These are phyloP conservation scores for Unio delphinus DNA, from an alignment of 2,888 invertebrate species.

Conservation along the genomic window DNA sequence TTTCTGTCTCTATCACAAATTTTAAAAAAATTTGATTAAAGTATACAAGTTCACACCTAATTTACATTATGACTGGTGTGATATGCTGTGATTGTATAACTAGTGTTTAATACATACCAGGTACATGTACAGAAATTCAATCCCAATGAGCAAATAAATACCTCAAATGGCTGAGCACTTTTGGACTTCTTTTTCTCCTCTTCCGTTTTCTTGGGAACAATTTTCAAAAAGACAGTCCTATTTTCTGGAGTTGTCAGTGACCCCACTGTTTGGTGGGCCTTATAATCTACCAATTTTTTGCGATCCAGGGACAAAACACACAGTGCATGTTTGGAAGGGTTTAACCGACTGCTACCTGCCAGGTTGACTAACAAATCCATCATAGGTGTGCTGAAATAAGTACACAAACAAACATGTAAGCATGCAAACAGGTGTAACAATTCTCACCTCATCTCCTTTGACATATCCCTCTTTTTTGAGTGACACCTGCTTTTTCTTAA, in stretches of 20 bases:
- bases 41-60: too few species aligned
- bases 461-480: not conserved
- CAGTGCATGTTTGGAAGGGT: conserved; percentile 79
- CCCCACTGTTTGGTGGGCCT: conserved; percentile 84
- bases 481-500: conserved; percentile 33
- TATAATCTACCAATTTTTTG: conserved; percentile 76
- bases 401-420: not conserved
- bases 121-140: not conserved
- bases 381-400: conserved; percentile 80
- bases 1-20: too few species aligned
- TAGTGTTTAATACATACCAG: not conserved
- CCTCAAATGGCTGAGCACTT: conserved; percentile 76
- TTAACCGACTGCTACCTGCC: conserved; percentile 79
- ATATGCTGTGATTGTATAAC: too few species aligned
- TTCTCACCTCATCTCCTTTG: conserved; percentile 1
- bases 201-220: conserved; percentile 72
- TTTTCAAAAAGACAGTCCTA: conserved; percentile 70
- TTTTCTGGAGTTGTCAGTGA: conserved; percentile 63
- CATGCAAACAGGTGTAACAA: not conserved
- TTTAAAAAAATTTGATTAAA: too few species aligned
- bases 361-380: conserved; percentile 84
- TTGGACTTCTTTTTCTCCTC: conserved; percentile 47
- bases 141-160: conserved; percentile 30
- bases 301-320: conserved; percentile 78
- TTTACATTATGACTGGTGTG: too few species aligned